Percentiles rank a stretch among this genome's conserved stretches.
phyloP scores from a whole-genome alignment of 1,140 invertebrate species.

The Oryctes rhinoceros region DNA sequence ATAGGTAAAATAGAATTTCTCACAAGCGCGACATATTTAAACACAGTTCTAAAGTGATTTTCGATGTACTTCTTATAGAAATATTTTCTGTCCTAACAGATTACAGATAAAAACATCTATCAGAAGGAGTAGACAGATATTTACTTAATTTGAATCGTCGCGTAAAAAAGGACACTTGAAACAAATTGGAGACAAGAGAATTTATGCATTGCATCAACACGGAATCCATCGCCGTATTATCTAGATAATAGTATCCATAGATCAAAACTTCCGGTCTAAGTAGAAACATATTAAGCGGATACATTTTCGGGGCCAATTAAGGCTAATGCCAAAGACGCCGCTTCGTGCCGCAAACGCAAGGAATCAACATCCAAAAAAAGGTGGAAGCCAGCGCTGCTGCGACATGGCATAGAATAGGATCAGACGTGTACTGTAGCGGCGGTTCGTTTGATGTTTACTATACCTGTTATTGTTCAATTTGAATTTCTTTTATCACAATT shows the following conservation, averaged over 20 bases:
- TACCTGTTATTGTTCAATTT: conserved; percentile 37
- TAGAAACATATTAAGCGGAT: conserved; percentile 25
- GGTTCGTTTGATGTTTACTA: conserved; percentile 32
- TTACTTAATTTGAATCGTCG: not conserved
- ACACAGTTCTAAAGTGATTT: no score
- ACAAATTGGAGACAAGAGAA: not conserved
- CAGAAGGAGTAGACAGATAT: not conserved
- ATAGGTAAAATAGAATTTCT: no score
- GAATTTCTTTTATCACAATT: conserved; percentile 38
- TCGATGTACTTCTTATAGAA: no score
- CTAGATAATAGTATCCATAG: conserved; percentile 14
- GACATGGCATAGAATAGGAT: not conserved
- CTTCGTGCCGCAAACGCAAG: not conserved
- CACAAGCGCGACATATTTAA: no score
- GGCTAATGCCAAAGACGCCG: not conserved
- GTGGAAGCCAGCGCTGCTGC: not conserved
- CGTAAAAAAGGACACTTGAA: not conserved
- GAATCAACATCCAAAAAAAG: not conserved
- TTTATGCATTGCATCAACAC: not conserved
- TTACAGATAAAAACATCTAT: no score
- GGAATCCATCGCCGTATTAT: conserved; percentile 2
- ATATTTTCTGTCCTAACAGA: no score
- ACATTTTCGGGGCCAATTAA: conserved; percentile 30
- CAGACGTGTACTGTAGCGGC: not conserved
- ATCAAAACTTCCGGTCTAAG: conserved; percentile 23